These are phyloP conservation scores for Ceratosolen solmsi DNA, from an alignment of 1,140 invertebrate species.

Conservation along the genomic window DNA sequence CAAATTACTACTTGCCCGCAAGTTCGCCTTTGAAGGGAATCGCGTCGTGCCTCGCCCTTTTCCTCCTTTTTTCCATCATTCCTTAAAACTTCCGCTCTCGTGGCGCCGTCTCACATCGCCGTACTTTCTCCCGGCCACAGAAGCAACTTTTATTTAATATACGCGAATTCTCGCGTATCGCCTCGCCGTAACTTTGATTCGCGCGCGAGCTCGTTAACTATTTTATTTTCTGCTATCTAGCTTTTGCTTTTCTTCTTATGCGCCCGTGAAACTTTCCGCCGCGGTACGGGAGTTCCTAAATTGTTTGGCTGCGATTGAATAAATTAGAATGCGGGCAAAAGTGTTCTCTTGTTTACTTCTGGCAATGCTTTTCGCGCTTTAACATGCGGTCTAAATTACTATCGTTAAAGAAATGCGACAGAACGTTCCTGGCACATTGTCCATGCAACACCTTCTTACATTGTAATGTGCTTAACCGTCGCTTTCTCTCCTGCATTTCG, in stretches of 20 bases:
- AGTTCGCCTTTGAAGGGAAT: conserved; percentile 26
- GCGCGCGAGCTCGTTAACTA: conserved; percentile 14
- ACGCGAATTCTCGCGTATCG: background rate
- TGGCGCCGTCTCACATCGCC: background rate
- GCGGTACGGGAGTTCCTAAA: conserved; percentile 24
- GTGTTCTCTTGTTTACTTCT: background rate
- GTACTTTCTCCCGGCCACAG: background rate
- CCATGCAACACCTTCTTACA: conserved; percentile 1
- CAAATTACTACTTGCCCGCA: background rate
- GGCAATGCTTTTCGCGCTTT: background rate
- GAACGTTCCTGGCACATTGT: conserved; percentile 29
- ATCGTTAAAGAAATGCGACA: conserved; percentile 44
- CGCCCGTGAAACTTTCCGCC: background rate
- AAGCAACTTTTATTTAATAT: conserved; percentile 30
- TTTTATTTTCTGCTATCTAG: background rate
- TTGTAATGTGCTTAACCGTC: conserved; percentile 5
- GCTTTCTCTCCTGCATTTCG: conserved; percentile 13
- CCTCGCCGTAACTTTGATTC: background rate
- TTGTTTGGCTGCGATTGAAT: conserved; percentile 38
- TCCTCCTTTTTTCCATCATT: background rate
- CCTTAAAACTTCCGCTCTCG: background rate
- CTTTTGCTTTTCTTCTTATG: background rate
- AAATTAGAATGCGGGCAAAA: conserved; percentile 37
- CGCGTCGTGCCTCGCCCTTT: background rate
- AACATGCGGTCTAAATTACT: conserved; percentile 22